These are phyloP conservation scores for Xiphias gladius DNA, from an alignment of 2,113 vertebrate species.

Conservation along the genomic window DNA sequence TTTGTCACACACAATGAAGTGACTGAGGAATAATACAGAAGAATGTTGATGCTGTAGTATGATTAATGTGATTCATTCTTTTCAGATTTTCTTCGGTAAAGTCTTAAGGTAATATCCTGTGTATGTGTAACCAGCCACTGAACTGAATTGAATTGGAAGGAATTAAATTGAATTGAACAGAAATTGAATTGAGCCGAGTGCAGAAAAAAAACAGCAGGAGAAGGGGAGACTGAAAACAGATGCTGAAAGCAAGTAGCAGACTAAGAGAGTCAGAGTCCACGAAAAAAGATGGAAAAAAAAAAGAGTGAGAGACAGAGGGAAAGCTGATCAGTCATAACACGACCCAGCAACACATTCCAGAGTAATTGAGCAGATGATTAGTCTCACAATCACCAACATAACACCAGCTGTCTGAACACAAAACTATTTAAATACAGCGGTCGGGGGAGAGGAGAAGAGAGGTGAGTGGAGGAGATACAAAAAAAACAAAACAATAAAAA, in stretches of 20 bases:
- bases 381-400: slow-evolving; percentile 85
- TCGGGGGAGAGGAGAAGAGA: slow-evolving; percentile 20
- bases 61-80: neutral
- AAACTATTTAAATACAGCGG: slow-evolving; percentile 83
- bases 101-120: too few species aligned
- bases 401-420: slow-evolving; percentile 86
- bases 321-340: slow-evolving; percentile 85
- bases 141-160: neutral
- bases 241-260: slow-evolving; percentile 25
- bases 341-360: slow-evolving; percentile 83
- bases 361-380: slow-evolving; percentile 90
- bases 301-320: slow-evolving; percentile 52
- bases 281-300: slow-evolving; percentile 57
- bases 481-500: neutral
- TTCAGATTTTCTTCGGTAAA: neutral
- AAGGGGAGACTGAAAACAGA: slow-evolving; percentile 34
- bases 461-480: neutral
- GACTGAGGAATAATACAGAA: neutral
- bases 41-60: neutral
- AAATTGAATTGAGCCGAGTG: neutral
- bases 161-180: neutral
- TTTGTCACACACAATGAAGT: too few species aligned
- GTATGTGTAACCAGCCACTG: neutral
- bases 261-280: slow-evolving; percentile 21
- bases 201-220: neutral